Evolutionary conservation across 2,113 vertebrate species (phyloP).

Genomic region (Chionis minor): DNA sequence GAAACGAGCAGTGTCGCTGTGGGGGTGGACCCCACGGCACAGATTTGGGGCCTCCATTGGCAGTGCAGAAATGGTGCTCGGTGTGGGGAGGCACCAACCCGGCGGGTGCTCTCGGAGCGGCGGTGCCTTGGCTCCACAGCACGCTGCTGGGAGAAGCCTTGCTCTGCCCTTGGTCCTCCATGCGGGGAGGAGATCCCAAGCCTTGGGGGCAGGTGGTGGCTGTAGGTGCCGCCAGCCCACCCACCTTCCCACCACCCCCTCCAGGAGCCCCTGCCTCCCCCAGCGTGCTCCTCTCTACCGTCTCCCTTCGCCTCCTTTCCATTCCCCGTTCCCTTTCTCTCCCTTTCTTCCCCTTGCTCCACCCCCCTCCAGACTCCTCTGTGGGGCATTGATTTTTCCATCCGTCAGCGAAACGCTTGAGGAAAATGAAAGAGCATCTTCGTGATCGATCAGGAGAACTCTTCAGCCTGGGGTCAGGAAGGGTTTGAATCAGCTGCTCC

Average conservation of each 20-base stretch:
- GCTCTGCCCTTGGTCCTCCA: background rate
- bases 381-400: constrained; percentile 78
- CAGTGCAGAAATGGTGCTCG: background rate
- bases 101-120: fast-evolving
- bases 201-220: background rate
- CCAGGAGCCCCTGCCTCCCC: background rate
- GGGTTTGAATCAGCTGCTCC: constrained; percentile 66
- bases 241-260: background rate
- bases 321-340: background rate
- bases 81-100: background rate
- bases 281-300: background rate
- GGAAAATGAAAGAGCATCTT: constrained; percentile 77
- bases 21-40: background rate
- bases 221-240: background rate
- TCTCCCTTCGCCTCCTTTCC: background rate
- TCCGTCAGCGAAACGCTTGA: constrained; percentile 76
- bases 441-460: constrained; percentile 74
- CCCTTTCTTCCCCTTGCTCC: constrained; percentile 32
- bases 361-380: constrained; percentile 42
- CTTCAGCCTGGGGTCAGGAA: constrained; percentile 66
- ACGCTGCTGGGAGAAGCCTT: background rate
- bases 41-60: background rate
- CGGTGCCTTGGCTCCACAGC: fast-evolving
- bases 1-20: background rate
- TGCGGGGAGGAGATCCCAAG: background rate